Conservation (phyloP, 2,113 vertebrate species). For the Psettodes erumei region DNA sequence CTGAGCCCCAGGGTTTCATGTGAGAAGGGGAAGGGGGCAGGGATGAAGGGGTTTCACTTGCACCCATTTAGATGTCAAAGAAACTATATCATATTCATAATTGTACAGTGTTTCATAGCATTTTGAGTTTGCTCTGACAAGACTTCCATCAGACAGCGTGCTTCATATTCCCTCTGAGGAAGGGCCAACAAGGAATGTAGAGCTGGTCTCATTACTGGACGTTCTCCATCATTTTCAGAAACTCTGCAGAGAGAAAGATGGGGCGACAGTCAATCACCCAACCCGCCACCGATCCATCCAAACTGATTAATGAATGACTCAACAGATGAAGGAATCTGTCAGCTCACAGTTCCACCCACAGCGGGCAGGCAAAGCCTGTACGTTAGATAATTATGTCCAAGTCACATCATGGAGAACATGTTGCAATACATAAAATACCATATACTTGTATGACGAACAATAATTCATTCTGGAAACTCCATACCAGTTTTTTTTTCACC, state of each 20-base stretch:
- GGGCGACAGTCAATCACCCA: not conserved
- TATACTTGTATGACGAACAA: too few species aligned
- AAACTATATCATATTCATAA: not conserved
- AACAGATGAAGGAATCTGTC: not conserved
- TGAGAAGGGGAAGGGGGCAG: constrained; percentile 6
- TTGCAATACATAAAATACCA: too few species aligned
- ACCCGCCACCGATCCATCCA: not conserved
- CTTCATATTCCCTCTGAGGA: constrained; percentile 13
- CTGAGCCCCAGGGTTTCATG: constrained; percentile 28
- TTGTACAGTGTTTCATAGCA: not conserved
- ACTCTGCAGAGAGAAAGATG: constrained; percentile 71
- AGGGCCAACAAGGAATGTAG: constrained; percentile 65
- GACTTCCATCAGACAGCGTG: not conserved
- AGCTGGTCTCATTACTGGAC: constrained; percentile 73
- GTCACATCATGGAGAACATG: not conserved
- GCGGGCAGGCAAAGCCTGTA: not conserved
- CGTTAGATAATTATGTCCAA: not conserved
- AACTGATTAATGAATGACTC: not conserved
- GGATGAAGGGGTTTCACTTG: constrained; percentile 4
- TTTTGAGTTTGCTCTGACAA: not conserved
- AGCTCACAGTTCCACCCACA: too few species aligned
- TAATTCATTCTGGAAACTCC: not conserved
- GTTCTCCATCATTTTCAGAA: constrained; percentile 86
- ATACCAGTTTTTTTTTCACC: not conserved
- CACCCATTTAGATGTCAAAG: constrained; percentile 12